A percentile compares a stretch with the other conserved stretches of the same genome.
Evolutionary conservation across 1,140 invertebrate species (phyloP).

Genomic region (Bombus difficillimus): DNA sequence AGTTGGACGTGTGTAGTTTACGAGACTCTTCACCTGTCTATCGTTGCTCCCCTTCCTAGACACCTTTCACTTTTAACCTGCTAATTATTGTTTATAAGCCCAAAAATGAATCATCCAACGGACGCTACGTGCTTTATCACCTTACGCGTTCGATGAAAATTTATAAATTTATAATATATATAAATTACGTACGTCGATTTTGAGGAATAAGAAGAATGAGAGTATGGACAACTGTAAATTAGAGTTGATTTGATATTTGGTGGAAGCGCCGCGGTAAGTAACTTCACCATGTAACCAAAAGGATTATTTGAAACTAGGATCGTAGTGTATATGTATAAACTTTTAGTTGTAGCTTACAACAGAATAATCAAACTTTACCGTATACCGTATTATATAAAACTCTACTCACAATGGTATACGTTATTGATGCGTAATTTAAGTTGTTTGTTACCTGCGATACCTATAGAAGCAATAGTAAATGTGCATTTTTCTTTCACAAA

Average conservation of each 20-base stretch:
- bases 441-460: neutral
- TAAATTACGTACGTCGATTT: no score
- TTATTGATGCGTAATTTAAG: neutral
- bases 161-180: no score
- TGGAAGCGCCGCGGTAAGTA: no score
- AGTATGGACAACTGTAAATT: no score
- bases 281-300: no score
- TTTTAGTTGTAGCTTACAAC: neutral
- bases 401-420: neutral
- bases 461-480: neutral
- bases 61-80: constrained; percentile 39
- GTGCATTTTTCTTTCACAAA: neutral
- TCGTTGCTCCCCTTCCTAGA: constrained; percentile 13
- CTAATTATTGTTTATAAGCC: constrained; percentile 51
- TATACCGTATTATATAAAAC: no score
- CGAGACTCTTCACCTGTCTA: constrained; percentile 54
- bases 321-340: no score
- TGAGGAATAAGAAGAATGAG: no score
- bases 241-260: no score
- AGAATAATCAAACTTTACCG: no score
- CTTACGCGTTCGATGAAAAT: neutral
- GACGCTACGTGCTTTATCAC: neutral
- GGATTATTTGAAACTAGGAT: no score
- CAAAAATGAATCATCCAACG: neutral
- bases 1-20: constrained; percentile 40